A percentile compares a stretch with the other conserved stretches of the same genome.
Evolutionary conservation across 2,797 vertebrate species (phyloP).

Genomic region (Margarornis squamiger): DNA sequence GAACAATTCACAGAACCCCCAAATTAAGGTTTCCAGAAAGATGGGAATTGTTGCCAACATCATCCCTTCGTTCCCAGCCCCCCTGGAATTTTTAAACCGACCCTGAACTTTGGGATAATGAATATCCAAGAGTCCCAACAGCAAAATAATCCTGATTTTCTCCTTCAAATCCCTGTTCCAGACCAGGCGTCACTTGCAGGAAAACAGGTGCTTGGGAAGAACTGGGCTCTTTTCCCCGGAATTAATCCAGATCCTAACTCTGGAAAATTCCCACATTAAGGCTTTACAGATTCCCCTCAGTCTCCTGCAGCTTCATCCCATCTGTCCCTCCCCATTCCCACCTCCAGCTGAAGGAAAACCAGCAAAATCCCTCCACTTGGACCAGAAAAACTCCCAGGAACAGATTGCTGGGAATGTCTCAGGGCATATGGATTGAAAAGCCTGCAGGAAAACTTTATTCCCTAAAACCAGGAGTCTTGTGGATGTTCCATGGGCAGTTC

Average conservation of each 20-base stretch:
- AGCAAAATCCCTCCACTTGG: neutral
- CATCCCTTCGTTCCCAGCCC: neutral
- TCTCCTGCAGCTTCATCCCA: conserved; percentile 8
- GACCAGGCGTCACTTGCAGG: neutral
- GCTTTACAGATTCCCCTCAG: neutral
- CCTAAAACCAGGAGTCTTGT: neutral
- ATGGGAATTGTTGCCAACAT: neutral
- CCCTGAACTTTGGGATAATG: neutral
- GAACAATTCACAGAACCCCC: neutral
- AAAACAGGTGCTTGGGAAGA: neutral
- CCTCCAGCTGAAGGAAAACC: neutral
- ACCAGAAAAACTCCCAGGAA: neutral
- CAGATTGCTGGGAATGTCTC: neutral
- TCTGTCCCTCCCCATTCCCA: neutral
- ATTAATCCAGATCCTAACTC: neutral
- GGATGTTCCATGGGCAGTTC: neutral
- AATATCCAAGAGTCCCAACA: neutral
- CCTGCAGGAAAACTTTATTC: neutral
- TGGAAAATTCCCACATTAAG: neutral
- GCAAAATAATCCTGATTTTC: neutral
- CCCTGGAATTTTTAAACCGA: neutral
- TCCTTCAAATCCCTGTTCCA: neutral
- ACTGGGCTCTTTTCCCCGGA: neutral
- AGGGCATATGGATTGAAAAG: neutral
- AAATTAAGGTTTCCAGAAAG: no score